A percentile compares a stretch with the other conserved stretches of the same genome.
These are phyloP conservation scores for Melipona beecheii DNA, from an alignment of 2,888 invertebrate species.

Conservation along the genomic window DNA sequence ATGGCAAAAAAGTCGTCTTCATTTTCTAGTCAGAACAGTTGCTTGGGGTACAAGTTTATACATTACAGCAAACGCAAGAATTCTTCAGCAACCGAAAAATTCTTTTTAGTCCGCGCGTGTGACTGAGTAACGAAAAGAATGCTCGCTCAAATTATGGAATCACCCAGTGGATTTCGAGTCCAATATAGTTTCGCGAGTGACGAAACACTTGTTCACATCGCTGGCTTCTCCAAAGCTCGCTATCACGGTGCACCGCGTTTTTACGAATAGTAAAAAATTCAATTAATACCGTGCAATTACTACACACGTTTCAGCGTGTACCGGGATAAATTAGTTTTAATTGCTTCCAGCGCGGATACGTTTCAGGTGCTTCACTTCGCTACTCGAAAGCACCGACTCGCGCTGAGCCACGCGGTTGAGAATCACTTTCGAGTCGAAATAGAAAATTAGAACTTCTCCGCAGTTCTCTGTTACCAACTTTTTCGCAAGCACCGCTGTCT, in stretches of 20 bases:
- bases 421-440: constrained; percentile 7
- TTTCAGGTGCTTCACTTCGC: background rate
- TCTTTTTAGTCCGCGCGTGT: background rate
- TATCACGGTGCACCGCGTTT: background rate
- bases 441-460: constrained; percentile 2
- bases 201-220: background rate
- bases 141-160: background rate
- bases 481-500: background rate
- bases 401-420: background rate
- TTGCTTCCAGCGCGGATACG: background rate
- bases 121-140: background rate
- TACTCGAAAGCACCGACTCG: background rate
- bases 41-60: too few species aligned
- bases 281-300: background rate
- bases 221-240: background rate
- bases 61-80: background rate
- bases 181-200: too few species aligned
- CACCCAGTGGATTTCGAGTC: too few species aligned
- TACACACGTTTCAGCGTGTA: background rate
- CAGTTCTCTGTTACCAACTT: background rate
- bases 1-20: too few species aligned
- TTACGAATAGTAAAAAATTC: background rate
- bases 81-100: background rate
- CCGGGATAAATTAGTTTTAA: constrained; percentile 9
- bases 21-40: too few species aligned